phyloP scores from a whole-genome alignment of 2,113 vertebrate species.

The Turnix velox region DNA sequence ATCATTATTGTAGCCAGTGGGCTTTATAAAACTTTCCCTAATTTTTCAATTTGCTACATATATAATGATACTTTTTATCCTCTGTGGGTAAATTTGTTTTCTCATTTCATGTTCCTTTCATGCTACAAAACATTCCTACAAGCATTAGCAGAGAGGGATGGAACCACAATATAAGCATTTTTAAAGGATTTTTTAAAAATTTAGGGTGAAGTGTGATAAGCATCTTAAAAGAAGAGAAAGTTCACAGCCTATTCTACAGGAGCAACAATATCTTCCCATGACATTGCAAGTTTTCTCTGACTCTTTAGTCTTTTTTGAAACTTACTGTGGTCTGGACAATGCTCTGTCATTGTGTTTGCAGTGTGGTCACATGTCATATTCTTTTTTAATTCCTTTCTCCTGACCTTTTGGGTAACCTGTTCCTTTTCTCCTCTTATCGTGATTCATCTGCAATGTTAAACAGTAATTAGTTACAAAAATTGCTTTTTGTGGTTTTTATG shows the following conservation, averaged over 20 bases:
- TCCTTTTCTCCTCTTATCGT: neutral
- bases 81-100: neutral
- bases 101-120: neutral
- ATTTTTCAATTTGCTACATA: neutral
- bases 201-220: neutral
- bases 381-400: neutral
- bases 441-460: neutral
- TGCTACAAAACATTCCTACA: neutral
- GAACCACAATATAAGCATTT: neutral
- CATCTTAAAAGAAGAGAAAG: neutral
- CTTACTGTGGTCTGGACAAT: neutral
- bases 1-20: neutral
- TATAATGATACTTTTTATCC: neutral
- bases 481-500: neutral
- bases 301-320: neutral
- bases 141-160: neutral
- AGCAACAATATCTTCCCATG: neutral
- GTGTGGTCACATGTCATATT: neutral
- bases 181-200: neutral
- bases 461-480: neutral
- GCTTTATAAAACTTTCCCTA: neutral
- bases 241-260: neutral
- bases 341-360: neutral
- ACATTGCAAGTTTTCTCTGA: neutral
- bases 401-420: neutral